Evolutionary conservation across 2,797 vertebrate genomes (phyloP).

Genomic region (Melanotaenia maccullochi): DNA sequence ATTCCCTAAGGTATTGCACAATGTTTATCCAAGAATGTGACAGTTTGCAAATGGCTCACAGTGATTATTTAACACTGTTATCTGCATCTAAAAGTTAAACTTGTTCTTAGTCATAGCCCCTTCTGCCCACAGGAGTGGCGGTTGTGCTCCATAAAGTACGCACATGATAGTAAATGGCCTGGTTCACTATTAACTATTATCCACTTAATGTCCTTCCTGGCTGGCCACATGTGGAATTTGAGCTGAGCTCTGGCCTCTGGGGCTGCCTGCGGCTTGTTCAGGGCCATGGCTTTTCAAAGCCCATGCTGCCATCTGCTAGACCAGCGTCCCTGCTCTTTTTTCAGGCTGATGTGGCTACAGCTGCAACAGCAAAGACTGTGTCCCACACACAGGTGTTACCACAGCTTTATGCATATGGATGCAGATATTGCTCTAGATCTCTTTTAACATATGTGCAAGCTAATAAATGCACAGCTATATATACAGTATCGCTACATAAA

Average conservation of each 20-base stretch:
- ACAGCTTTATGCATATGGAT: conserved; percentile 71
- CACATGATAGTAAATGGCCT: conserved; percentile 86
- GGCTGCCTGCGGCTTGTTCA: conserved; percentile 82
- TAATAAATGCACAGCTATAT: conserved; percentile 57
- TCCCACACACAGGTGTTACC: conserved; percentile 64
- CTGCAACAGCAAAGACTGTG: conserved; percentile 48
- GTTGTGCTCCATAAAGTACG: conserved; percentile 84
- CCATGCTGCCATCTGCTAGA: conserved; percentile 80
- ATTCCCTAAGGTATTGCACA: conserved; percentile 74
- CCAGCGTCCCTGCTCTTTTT: conserved; percentile 46
- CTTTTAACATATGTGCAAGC: conserved; percentile 53
- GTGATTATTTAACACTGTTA: conserved; percentile 71
- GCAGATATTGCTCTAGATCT: conserved; percentile 52
- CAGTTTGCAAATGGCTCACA: conserved; percentile 65
- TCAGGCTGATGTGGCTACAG: conserved; percentile 57
- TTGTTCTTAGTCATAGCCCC: conserved; percentile 54
- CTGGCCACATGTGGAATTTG: conserved; percentile 76
- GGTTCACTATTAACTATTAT: conserved; percentile 88
- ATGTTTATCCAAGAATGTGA: conserved; percentile 80
- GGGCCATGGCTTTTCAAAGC: conserved; percentile 81
- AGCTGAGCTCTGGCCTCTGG: conserved; percentile 73
- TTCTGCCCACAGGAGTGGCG: conserved; percentile 64
- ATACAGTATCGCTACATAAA: conserved; percentile 39
- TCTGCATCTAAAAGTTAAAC: conserved; percentile 80
- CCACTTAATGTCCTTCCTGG: conserved; percentile 82